Conservation (phyloP, 2,888 invertebrate species). For the Acanthoscelides obtectus region DNA sequence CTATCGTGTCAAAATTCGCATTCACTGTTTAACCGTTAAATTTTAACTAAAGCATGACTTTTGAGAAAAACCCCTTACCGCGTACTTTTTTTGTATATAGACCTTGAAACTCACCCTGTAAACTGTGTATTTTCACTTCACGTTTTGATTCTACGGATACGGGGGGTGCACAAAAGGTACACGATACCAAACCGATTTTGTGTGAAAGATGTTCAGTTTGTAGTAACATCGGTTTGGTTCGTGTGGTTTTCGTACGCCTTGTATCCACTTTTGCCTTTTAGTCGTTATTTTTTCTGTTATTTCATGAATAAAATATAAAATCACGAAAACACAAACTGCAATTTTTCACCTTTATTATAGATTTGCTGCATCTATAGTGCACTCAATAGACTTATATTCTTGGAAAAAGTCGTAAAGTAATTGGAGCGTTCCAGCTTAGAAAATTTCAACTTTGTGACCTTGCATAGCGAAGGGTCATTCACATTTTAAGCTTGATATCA, state of each 20-base stretch:
- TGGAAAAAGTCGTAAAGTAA: no score
- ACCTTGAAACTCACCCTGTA: background rate
- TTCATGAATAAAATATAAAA: slow-evolving; percentile 25
- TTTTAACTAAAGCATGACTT: background rate
- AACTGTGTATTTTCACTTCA: slow-evolving; percentile 41
- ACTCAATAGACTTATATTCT: background rate
- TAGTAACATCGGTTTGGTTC: background rate
- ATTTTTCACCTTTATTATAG: slow-evolving; percentile 43
- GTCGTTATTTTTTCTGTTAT: slow-evolving; percentile 32
- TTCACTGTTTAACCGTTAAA: background rate
- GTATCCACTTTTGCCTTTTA: slow-evolving; percentile 38
- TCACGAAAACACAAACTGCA: slow-evolving; percentile 48
- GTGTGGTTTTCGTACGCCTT: background rate
- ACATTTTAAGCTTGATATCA: no score
- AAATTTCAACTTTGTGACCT: slow-evolving; percentile 28
- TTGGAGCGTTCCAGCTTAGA: no score
- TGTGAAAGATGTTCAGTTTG: background rate
- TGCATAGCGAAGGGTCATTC: slow-evolving; percentile 24
- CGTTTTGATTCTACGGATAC: slow-evolving; percentile 5
- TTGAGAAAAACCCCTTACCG: background rate
- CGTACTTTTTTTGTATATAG: background rate
- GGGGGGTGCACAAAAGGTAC: background rate
- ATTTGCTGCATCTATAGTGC: slow-evolving; percentile 45
- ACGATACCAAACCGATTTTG: background rate
- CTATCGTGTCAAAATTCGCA: background rate